phyloP scores from a whole-genome alignment of 2,113 vertebrate species.

The Phaetusa simplex region DNA sequence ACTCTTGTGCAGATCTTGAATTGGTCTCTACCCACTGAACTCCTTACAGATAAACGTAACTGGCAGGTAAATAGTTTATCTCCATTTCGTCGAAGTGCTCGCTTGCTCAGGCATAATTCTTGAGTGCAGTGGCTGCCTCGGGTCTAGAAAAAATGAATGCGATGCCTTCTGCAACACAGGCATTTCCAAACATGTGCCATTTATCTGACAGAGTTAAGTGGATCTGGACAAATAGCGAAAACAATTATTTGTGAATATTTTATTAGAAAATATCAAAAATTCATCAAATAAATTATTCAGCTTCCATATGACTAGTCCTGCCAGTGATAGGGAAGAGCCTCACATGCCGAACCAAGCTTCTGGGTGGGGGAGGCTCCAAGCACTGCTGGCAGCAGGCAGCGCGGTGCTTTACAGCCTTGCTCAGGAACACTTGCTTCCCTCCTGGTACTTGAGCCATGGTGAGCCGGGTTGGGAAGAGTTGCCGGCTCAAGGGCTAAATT shows the following conservation, averaged over 20 bases:
- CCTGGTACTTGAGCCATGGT: accelerated
- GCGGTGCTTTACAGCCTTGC: neutral
- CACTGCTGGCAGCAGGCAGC: neutral
- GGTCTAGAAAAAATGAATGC: neutral
- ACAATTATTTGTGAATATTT: conserved; percentile 65
- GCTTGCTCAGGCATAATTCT: neutral
- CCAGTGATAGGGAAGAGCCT: neutral
- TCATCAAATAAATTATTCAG: conserved; percentile 60
- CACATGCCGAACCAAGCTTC: neutral
- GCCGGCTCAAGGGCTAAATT: neutral
- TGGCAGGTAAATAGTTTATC: neutral
- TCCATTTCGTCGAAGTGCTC: neutral
- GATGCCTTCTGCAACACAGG: neutral
- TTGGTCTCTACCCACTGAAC: neutral
- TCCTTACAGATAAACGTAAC: neutral
- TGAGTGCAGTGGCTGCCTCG: neutral
- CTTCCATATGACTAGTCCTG: neutral
- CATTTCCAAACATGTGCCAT: neutral
- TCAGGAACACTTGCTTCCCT: accelerated
- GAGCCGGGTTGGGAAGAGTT: neutral
- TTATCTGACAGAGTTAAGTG: conserved; percentile 23
- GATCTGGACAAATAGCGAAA: conserved; percentile 24
- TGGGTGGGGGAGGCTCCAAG: neutral
- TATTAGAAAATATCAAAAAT: conserved; percentile 59
- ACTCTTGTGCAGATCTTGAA: neutral